A percentile compares a stretch with the other conserved stretches of the same genome.
Evolutionary conservation across 2,113 vertebrate genomes (phyloP).

Genomic region (Muntiacus muntjak): DNA sequence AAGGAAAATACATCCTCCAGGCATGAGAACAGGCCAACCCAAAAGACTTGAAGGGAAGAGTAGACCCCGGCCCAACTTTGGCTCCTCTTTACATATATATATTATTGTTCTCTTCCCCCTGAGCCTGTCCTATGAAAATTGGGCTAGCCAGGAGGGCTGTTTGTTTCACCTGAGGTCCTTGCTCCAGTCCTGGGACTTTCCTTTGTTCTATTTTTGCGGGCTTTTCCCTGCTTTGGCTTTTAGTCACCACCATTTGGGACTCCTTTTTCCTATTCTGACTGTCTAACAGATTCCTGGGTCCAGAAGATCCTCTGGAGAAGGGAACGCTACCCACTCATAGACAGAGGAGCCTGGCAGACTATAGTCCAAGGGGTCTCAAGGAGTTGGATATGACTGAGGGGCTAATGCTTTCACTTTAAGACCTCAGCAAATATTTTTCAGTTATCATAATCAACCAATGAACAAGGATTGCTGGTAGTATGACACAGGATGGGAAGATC

Average conservation of each 20-base stretch:
- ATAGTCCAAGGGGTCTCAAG: not conserved
- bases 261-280: not conserved
- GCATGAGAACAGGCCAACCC: not conserved
- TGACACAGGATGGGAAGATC: not conserved
- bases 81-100: not conserved
- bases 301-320: not conserved
- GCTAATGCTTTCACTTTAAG: not conserved
- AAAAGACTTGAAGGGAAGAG: not conserved
- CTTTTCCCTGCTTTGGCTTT: not conserved
- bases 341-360: not conserved
- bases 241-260: not conserved
- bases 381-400: not conserved
- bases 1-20: not conserved
- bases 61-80: rapidly evolving
- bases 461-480: not conserved
- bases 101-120: not conserved
- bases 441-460: not conserved
- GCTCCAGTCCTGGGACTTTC: not conserved
- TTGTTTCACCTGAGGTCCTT: not conserved
- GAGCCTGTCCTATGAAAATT: not conserved
- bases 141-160: not conserved
- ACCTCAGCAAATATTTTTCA: not conserved
- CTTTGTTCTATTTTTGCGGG: not conserved
- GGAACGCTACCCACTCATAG: not conserved
- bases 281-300: not conserved